Percentiles rank a stretch among this genome's conserved stretches.
phyloP scores from a whole-genome alignment of 2,888 invertebrate species.

The Andrena hattorfiana region DNA sequence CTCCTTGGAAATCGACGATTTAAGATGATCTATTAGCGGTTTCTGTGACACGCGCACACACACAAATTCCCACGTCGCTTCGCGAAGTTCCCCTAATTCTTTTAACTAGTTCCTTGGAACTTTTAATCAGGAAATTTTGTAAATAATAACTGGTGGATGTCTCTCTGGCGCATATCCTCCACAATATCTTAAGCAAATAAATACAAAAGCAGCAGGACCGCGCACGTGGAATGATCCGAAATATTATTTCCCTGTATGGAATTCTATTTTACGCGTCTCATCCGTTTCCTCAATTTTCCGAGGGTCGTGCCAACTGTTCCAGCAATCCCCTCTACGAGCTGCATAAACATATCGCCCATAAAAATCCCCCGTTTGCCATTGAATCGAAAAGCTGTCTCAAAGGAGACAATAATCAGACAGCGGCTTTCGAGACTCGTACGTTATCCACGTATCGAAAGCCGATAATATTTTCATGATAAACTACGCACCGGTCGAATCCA shows the following conservation, averaged over 20 bases:
- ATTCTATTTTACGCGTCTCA: constrained; percentile 18
- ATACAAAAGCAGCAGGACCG: neutral
- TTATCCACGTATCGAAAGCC: constrained; percentile 36
- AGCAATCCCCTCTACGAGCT: constrained; percentile 12
- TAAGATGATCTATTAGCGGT: constrained; percentile 55
- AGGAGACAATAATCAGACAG: constrained; percentile 45
- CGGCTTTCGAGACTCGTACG: constrained; percentile 30
- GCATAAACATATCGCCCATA: constrained; percentile 30
- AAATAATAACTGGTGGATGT: neutral
- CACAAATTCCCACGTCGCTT: constrained; percentile 24
- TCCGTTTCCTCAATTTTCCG: constrained; percentile 29
- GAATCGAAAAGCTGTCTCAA: constrained; percentile 33
- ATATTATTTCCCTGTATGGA: constrained; percentile 1
- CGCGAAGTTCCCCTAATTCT: constrained; percentile 10
- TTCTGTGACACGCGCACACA: constrained; percentile 31
- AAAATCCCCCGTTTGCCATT: constrained; percentile 29
- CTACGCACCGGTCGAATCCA: constrained; percentile 10
- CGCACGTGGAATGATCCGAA: neutral
- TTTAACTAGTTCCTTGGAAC: constrained; percentile 14
- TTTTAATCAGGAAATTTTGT: constrained; percentile 6
- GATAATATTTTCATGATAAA: constrained; percentile 36
- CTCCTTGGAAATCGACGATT: constrained; percentile 55
- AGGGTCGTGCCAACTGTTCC: constrained; percentile 19
- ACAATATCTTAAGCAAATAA: neutral
- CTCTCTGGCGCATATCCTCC: too few species aligned